Conservation (phyloP, 37 sponge, comb jelly and placozoan species). For the Eunapius fragilis region DNA sequence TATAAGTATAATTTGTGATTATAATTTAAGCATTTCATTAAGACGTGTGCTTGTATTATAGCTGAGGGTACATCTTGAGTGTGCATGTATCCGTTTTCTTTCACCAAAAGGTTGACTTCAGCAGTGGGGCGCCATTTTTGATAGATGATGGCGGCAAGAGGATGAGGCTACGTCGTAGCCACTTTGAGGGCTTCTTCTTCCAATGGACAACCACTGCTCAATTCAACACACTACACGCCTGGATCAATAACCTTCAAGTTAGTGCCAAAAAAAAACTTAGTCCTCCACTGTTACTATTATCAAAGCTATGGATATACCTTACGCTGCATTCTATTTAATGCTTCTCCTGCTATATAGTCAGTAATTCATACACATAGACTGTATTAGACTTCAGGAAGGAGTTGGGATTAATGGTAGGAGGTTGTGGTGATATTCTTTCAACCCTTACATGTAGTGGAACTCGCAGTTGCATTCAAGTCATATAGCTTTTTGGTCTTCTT, state of each 20-base stretch:
- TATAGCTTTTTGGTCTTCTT: background rate
- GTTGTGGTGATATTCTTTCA: no score
- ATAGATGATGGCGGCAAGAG: background rate
- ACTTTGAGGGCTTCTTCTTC: slow-evolving; percentile 42
- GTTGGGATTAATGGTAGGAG: no score
- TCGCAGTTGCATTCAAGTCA: background rate
- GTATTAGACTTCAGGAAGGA: no score
- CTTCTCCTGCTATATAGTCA: no score
- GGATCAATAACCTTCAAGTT: slow-evolving; percentile 58
- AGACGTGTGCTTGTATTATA: no score
- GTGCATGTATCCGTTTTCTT: background rate
- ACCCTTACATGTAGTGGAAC: background rate
- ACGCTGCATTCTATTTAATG: background rate
- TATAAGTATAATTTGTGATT: no score
- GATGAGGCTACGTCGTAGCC: slow-evolving; percentile 38
- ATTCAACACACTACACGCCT: slow-evolving; percentile 20
- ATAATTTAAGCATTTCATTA: no score
- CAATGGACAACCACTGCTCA: slow-evolving; percentile 20
- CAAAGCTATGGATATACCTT: background rate
- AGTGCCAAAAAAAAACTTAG: no score
- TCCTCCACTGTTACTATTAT: background rate
- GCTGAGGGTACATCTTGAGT: no score
- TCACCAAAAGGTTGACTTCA: background rate
- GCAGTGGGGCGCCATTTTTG: background rate
- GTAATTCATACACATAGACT: no score